phyloP scores from a whole-genome alignment of 2,113 vertebrate species.

The Pelobates fuscus region DNA sequence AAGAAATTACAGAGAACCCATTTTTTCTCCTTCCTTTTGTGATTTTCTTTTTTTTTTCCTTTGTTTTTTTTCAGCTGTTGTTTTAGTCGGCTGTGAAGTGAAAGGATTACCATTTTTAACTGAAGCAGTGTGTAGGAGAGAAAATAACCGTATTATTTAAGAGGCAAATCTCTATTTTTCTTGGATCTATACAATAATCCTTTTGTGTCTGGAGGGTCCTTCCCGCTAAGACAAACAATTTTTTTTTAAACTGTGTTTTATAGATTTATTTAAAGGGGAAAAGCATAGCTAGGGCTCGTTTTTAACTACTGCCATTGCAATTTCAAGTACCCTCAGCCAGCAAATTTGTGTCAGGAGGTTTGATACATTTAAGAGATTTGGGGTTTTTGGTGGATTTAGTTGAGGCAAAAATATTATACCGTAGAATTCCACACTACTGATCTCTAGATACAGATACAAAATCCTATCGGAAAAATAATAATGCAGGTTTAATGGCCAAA shows the following conservation, averaged over 20 bases:
- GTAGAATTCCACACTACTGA: no score
- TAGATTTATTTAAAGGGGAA: slow-evolving; percentile 13
- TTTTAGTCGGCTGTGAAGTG: slow-evolving; percentile 29
- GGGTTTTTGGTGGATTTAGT: no score
- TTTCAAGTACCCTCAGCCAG: no score
- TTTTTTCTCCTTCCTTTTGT: background rate
- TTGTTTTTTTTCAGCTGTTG: background rate
- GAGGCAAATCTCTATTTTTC: slow-evolving; percentile 31
- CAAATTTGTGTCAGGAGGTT: no score
- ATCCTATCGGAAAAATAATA: no score
- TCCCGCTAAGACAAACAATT: slow-evolving; percentile 28
- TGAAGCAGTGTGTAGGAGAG: slow-evolving; percentile 29
- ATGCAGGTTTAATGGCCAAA: no score
- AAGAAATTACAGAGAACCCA: background rate
- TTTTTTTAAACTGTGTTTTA: background rate
- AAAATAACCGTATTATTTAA: slow-evolving; percentile 33
- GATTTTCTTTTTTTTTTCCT: background rate
- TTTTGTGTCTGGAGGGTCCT: slow-evolving; percentile 35
- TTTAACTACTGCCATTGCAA: no score
- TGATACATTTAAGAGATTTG: no score
- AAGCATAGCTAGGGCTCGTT: background rate
- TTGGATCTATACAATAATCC: slow-evolving; percentile 39
- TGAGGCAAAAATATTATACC: no score
- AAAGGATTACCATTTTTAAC: slow-evolving; percentile 38
- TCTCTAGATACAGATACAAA: no score